Conservation (phyloP, 2,888 invertebrate species). For the Lumbricus terrestris region DNA sequence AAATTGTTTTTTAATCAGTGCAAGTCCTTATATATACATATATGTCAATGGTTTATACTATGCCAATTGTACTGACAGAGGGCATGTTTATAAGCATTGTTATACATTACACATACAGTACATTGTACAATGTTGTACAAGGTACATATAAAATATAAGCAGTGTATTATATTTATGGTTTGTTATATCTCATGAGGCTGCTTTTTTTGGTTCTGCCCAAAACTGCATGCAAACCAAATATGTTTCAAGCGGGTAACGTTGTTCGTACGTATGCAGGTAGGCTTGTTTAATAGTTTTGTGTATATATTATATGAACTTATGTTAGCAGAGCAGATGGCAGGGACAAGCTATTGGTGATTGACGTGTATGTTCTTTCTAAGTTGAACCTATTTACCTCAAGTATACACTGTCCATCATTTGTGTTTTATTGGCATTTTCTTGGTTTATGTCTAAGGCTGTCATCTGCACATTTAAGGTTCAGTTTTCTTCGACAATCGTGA, state of each 20-base stretch:
- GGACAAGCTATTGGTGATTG: background rate
- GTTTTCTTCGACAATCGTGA: background rate
- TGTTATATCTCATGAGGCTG: background rate
- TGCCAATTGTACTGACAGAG: background rate
- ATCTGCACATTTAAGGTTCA: background rate
- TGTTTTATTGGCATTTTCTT: background rate
- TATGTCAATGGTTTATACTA: background rate
- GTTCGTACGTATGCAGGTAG: background rate
- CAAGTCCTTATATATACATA: background rate
- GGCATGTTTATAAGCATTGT: background rate
- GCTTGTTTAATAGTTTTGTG: background rate
- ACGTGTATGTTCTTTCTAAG: background rate
- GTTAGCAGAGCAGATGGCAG: background rate
- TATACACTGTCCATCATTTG: background rate
- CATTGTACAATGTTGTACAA: background rate
- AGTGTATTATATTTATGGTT: background rate
- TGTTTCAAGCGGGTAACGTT: background rate
- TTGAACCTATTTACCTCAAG: background rate
- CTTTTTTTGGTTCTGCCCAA: background rate
- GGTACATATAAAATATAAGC: background rate
- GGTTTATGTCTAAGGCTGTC: background rate
- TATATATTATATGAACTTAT: background rate
- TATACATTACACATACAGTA: background rate
- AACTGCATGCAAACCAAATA: background rate
- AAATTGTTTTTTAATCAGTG: too few relatives aligned